Conservation (phyloP, 2,113 vertebrate genomes). For the Galeopterus variegatus region DNA sequence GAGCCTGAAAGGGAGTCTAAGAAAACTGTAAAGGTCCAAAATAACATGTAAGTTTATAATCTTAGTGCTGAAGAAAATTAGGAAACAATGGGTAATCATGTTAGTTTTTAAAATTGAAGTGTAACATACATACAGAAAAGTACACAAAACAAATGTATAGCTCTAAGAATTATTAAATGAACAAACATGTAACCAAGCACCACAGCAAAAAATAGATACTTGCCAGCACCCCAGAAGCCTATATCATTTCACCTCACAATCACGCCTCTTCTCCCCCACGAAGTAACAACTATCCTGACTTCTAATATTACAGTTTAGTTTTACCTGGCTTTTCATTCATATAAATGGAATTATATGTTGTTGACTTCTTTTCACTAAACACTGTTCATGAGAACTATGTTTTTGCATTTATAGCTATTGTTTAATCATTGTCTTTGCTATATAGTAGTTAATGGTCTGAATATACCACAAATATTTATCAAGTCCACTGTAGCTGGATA, state of each 20-base stretch:
- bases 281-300: neutral
- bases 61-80: neutral
- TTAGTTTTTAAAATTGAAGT: neutral
- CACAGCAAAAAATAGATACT: neutral
- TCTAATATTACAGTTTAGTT: neutral
- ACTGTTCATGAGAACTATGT: neutral
- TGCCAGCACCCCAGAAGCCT: neutral
- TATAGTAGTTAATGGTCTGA: neutral
- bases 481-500: neutral
- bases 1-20: neutral
- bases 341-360: neutral
- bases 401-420: neutral
- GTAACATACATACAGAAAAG: neutral
- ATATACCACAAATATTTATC: neutral
- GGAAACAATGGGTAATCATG: neutral
- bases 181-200: neutral
- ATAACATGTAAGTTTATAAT: neutral
- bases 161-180: neutral
- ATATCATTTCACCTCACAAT: neutral
- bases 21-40: neutral
- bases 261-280: neutral
- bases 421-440: neutral
- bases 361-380: neutral
- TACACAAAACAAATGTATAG: neutral
- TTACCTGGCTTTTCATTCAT: neutral